phyloP scores from a whole-genome alignment of 2,888 invertebrate genomes.

The Anaspis maculata region DNA sequence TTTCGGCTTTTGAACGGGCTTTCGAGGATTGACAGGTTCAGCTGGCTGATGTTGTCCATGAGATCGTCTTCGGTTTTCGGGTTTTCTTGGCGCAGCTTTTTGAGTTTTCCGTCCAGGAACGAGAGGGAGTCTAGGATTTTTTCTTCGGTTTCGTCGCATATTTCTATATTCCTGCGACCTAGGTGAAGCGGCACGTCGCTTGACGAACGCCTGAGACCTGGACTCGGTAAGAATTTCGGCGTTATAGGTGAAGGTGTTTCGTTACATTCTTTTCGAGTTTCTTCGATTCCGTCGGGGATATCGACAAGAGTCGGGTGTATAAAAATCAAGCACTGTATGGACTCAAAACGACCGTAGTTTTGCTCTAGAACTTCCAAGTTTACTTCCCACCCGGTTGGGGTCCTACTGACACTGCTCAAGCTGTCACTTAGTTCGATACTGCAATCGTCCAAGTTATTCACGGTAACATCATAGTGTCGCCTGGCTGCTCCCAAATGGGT shows the following conservation, averaged over 20 bases:
- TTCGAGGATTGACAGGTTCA: constrained; percentile 7
- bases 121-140: constrained; percentile 3
- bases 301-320: too few relatives aligned
- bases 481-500: constrained; percentile 21
- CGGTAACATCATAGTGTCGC: constrained; percentile 18
- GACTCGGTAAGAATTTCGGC: not conserved
- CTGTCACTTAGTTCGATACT: too few relatives aligned
- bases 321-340: not conserved
- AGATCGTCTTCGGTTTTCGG: constrained; percentile 1
- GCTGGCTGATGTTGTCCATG: constrained; percentile 9
- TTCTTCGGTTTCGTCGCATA: constrained; percentile 2
- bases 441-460: constrained; percentile 1
- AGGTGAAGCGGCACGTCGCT: too few relatives aligned
- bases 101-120: constrained; percentile 3
- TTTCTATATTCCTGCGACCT: too few relatives aligned
- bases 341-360: not conserved
- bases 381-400: constrained; percentile 9
- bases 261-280: too few relatives aligned
- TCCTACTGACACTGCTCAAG: not conserved
- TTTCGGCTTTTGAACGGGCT: constrained; percentile 3
- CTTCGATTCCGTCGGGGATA: too few relatives aligned
- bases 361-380: constrained; percentile 8
- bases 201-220: too few relatives aligned
- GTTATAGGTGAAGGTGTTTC: too few relatives aligned
- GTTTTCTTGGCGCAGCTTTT: constrained; percentile 1